Evolutionary conservation across 2,113 vertebrate species (phyloP).

Genomic region (Cyanocitta stelleri): DNA sequence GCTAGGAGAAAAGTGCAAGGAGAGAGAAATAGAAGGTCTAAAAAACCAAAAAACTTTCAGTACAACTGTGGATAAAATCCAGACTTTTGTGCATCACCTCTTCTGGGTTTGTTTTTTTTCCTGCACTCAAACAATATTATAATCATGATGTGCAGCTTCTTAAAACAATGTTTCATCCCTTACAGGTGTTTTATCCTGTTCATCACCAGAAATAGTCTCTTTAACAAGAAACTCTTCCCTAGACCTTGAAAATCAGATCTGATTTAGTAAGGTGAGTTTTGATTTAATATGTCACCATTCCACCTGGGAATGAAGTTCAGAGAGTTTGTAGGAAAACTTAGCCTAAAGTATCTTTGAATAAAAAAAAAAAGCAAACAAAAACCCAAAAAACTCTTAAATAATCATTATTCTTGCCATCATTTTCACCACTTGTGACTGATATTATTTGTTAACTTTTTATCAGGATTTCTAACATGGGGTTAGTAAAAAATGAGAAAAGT

Average conservation of each 20-base stretch:
- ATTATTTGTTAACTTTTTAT: background rate
- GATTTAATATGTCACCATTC: background rate
- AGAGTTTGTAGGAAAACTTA: background rate
- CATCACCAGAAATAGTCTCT: background rate
- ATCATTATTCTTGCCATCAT: background rate
- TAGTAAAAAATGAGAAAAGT: background rate
- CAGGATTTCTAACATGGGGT: rapidly evolving
- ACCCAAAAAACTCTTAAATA: background rate
- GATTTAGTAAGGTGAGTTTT: slow-evolving; percentile 2
- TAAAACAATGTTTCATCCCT: background rate
- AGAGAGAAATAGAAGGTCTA: background rate
- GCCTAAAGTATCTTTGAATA: background rate
- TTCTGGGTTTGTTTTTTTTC: background rate
- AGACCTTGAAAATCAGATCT: background rate
- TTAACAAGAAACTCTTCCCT: background rate
- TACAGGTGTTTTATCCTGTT: background rate
- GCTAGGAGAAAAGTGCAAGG: background rate
- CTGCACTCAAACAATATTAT: background rate
- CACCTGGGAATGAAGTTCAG: background rate
- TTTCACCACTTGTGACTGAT: background rate
- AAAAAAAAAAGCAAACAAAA: background rate
- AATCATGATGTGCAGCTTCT: background rate
- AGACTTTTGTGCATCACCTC: background rate
- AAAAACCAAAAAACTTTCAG: background rate
- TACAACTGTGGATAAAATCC: background rate